Base-by-base conservation (phyloP, 2,888 invertebrate species). In the Arge pagana region DNA sequence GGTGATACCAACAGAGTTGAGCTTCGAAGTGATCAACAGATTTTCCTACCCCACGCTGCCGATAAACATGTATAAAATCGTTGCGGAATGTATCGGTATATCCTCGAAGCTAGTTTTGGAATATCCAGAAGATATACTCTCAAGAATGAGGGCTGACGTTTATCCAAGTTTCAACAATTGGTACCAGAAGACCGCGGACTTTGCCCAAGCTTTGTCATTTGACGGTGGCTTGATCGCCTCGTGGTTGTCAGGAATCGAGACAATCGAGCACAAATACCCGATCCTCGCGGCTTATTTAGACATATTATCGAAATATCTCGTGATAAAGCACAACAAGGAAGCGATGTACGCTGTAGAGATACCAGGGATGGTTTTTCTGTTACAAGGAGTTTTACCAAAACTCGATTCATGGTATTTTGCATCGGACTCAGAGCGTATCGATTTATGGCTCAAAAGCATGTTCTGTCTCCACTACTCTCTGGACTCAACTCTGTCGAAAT, bases 401-500 rank as follows among this genome's bases (percentile, higher is more conserved):
- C 55, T 77, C 6, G 76, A 76, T 28, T 71, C 72, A 0, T 77
- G 77, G 77, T 75, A 75, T 23, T 76, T 77, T 33, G 60, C 67
- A 2, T 71, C 72, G 3, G 75, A 75, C 13, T 55, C 65, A 0
- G 72, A 75, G 24, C 62, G 70, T 37, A 68, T 73, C 8, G 74
- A 76, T n/a, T 50, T 75, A 0, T 76, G 74, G 72, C 53, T 72
- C 6, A 76, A 75, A 21, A 68, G 74, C 6, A 68, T 75, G 59
- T 72, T 72, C 26, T 76, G 76, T 10, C 61, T 76, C n/a, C 74
- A 75, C 45, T 66, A 70, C 8, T 71, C 74, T 0, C 60, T 76
- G 0, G 72, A 74, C 36, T 62, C 67, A 1, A 67, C 63, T 23
- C 48, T 72, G 19, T 61, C 69, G 2, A 73, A 70, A 19, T 66